Base-by-base conservation (phyloP, 2,113 vertebrate genomes). In the Geococcyx californianus region DNA sequence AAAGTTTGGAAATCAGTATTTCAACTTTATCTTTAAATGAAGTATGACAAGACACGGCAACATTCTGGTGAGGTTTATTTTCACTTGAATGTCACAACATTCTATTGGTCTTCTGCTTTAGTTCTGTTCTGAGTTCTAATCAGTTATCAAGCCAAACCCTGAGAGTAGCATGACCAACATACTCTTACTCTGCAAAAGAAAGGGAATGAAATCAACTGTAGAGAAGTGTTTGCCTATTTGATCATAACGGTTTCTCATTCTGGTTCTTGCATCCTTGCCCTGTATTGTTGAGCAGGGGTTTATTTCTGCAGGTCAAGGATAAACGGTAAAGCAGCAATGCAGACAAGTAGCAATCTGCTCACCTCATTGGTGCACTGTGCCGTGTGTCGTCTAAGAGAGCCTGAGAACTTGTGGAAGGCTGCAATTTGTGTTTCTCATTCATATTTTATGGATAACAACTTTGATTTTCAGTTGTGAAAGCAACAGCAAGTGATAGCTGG, bases 361-460 rank as follows among this genome's bases (percentile, higher is more conserved):
- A 47, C 44, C 56, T n/a, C 3, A 5, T 54, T 56, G 60, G 26
- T 25, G 52, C 19, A 0, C 42, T 47, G 69, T 23, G 66, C 7
- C 19, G 7, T 54, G n/a, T 78, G 20, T 29, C 90, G 54, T 25
- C 54, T 76, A 33, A 75, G 80, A 34, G 42, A 82, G 74, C 38
- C 74, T n/a, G 54, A 84, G 74, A 68, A 38, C n/a, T 26, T 12
- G 49, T 40, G 70, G 89, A 87, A 89, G 77, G 81, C 81, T 73
- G 11, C 70, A 55, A 17, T 93, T 85, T 76, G n/a, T 91, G 81
- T 96, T 91, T 85, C 85, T 87, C 62, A 62, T 93, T 72, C 84
- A 79, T 93, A 83, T 94, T 95, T 96, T 93, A 91, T 89, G 91
- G 91, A 70, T 83, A 96, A 74, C 81, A 94, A 83, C 78, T 82